Conservation (phyloP, 2,888 invertebrate genomes). For the Hypselothyrea guttata region DNA sequence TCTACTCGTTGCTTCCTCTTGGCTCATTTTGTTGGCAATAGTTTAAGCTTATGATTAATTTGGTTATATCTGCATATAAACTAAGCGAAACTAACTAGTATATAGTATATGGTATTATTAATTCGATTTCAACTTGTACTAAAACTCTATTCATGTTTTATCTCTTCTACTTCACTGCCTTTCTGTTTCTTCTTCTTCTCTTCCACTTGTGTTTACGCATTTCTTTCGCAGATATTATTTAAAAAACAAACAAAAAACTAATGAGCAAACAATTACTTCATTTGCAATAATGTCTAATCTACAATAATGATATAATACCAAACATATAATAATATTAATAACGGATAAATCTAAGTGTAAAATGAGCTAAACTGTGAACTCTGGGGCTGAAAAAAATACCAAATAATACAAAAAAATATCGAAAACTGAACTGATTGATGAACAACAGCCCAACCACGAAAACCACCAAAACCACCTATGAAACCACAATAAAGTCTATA, state of each 20-base stretch:
- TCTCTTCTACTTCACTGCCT: conserved; percentile 21
- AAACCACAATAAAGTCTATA: not conserved
- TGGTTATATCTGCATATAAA: conserved; percentile 1
- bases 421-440: too few species aligned
- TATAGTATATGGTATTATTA: not conserved
- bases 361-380: conserved; percentile 6
- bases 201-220: conserved; percentile 62
- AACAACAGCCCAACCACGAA: too few species aligned
- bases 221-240: conserved; percentile 78
- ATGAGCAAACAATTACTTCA: conserved; percentile 45
- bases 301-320: conserved; percentile 21
- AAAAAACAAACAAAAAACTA: conserved; percentile 50
- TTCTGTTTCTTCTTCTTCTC: conserved; percentile 23
- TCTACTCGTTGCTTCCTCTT: too few species aligned
- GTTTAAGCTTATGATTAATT: not conserved
- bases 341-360: conserved; percentile 4
- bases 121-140: conserved; percentile 1
- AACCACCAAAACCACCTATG: too few species aligned
- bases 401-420: too few species aligned
- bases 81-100: not conserved
- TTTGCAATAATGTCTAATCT: conserved; percentile 38
- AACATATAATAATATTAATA: conserved; percentile 5
- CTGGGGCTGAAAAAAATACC: too few species aligned
- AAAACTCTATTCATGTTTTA: conserved; percentile 1
- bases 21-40: too few species aligned